These are phyloP conservation scores for Cephus runcator DNA, from an alignment of 2,888 invertebrate genomes.

Conservation along the genomic window DNA sequence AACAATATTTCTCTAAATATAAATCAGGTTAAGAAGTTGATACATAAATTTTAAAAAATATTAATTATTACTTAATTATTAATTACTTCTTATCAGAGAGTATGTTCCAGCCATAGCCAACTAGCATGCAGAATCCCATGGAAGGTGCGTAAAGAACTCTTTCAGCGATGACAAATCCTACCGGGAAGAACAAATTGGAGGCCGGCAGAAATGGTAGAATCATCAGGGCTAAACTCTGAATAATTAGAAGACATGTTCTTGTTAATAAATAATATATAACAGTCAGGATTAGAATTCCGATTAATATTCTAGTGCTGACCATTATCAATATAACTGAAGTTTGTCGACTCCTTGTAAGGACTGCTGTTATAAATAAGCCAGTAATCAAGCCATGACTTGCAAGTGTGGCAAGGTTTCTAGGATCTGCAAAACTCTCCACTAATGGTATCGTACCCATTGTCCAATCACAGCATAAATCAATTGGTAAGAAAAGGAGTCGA, in stretches of 20 bases:
- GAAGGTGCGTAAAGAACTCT: slow-evolving; percentile 96
- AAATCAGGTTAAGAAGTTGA: background rate
- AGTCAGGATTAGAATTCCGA: background rate
- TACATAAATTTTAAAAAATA: background rate
- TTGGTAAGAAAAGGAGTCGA: slow-evolving; percentile 90
- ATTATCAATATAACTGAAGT: slow-evolving; percentile 77
- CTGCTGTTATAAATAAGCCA: slow-evolving; percentile 70
- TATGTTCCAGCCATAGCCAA: slow-evolving; percentile 87
- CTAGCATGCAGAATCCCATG: slow-evolving; percentile 95
- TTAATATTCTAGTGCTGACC: slow-evolving; percentile 65
- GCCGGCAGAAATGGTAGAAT: slow-evolving; percentile 94
- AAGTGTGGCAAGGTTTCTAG: slow-evolving; percentile 84
- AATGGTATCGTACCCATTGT: slow-evolving; percentile 97
- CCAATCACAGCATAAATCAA: slow-evolving; percentile 96
- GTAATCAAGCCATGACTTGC: slow-evolving; percentile 74
- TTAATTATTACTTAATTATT: background rate
- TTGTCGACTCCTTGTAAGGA: slow-evolving; percentile 71
- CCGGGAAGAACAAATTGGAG: slow-evolving; percentile 96
- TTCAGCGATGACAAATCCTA: slow-evolving; percentile 97
- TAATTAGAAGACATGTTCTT: slow-evolving; percentile 23
- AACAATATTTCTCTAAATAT: background rate
- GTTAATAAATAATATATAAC: background rate
- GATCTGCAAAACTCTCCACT: slow-evolving; percentile 81
- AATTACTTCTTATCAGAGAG: slow-evolving; percentile 72
- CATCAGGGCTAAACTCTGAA: slow-evolving; percentile 86